Evolutionary conservation across 1,140 invertebrate genomes (phyloP), one percentile per base, ranked within the genome.

Genomic region (Tetramorium simillimum): DNA sequence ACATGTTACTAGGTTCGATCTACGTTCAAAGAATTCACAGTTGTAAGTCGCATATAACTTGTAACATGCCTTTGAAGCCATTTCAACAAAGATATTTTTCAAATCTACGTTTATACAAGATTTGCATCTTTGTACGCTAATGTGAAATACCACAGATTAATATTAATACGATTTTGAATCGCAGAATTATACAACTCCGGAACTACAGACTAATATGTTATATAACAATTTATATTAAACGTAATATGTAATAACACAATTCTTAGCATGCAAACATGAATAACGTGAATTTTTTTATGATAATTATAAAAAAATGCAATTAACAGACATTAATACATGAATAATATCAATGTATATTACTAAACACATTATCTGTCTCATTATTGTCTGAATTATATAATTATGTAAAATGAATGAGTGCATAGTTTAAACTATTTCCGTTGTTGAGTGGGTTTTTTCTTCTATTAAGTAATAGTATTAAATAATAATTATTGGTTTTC

Each of bases 1-100:
- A 65, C 86, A 60, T 14, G 65, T 69, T 88, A 67, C 89, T 82
- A 90, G 58, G 76, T 77, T 90, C 24, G 86, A 40, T 82, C 51
- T 53, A 24, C 56, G 16, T 21, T 53, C 89, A 51, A 88, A 89
- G 76, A 62, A 62, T 75, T 90, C 24, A 56, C 43, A 43, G 40
- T 78, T 78, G 46, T 78, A 78, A 78, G 58, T 46, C 18, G 43
- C 3, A 21, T 37, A 6, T 49, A 65, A 46, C 56, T 77, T 77
- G 14, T 58, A 75, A 9, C 37, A 43, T 60, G 21, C 53, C 43
- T 78, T 77, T 65, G 60, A 78, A 78, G 24, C 60, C 24, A 16
- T 49, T 78, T 78, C 43, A 78, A 65, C 60, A 46, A 65, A 33
- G 43, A 43, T 40, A 78, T 49, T 67, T 78, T 33, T 7, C 16